Percentiles rank a stretch among this genome's conserved stretches.
Evolutionary conservation across 2,113 vertebrate species (phyloP).

Genomic region (Peromyscus maniculatus): DNA sequence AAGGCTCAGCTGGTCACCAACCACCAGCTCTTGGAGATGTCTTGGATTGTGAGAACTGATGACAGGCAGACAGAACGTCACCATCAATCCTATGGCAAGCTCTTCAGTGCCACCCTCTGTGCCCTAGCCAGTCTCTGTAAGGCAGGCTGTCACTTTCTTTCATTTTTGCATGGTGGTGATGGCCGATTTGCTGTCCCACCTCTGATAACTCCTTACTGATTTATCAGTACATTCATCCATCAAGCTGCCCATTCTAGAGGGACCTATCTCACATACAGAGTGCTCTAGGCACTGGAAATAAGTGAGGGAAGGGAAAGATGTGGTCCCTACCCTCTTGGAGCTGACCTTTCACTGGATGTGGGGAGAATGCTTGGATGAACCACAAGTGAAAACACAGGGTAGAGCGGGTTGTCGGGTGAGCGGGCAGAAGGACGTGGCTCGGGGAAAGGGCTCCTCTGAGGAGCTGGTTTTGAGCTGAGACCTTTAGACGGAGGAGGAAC

Average conservation of each 20-base stretch:
- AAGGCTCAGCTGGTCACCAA: neutral
- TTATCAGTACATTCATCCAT: neutral
- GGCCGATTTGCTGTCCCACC: neutral
- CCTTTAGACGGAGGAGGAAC: neutral
- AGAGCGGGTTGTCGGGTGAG: neutral
- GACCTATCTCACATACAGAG: neutral
- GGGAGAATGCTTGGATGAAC: neutral
- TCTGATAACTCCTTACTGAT: neutral
- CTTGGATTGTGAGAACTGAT: neutral
- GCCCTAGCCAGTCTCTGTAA: neutral
- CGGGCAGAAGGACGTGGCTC: fast-evolving
- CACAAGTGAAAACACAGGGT: neutral
- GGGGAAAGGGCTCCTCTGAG: neutral
- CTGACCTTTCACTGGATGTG: neutral
- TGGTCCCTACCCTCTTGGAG: neutral
- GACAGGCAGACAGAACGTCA: neutral
- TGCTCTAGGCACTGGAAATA: too few species aligned
- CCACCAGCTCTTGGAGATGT: neutral
- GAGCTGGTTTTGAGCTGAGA: neutral
- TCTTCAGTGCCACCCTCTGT: neutral
- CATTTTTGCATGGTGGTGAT: neutral
- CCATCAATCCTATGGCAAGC: fast-evolving
- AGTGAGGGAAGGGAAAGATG: neutral
- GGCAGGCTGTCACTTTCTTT: neutral
- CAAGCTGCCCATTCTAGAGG: neutral